Percentiles rank a stretch among this genome's conserved stretches.
phyloP scores from a whole-genome alignment of 2,113 vertebrate genomes.

The Neolamprologus modestus region DNA sequence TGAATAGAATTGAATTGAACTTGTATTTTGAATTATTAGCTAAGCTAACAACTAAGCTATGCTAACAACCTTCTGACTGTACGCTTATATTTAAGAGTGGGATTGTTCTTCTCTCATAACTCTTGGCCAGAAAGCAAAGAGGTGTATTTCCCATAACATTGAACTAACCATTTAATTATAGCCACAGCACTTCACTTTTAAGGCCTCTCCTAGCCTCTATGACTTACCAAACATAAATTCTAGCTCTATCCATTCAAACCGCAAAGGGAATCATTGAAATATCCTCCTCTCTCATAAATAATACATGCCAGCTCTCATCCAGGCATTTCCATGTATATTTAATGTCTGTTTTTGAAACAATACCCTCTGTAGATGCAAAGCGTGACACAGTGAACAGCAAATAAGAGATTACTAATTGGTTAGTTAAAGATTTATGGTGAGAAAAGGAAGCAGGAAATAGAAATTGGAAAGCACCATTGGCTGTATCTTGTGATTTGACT shows the following conservation, averaged over 20 bases:
- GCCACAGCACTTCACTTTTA: background rate
- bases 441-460: conserved; percentile 55
- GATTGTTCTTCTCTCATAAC: background rate
- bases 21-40: background rate
- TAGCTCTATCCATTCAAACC: background rate
- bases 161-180: background rate
- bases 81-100: background rate
- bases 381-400: conserved; percentile 39
- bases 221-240: background rate
- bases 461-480: conserved; percentile 28
- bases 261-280: conserved; percentile 13
- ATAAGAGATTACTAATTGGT: conserved; percentile 55
- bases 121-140: background rate
- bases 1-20: background rate
- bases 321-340: conserved; percentile 56
- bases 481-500: conserved; percentile 30
- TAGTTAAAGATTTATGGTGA: conserved; percentile 57
- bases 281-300: conserved; percentile 42
- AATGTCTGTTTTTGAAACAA: conserved; percentile 56
- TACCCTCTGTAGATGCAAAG: conserved; percentile 39
- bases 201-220: background rate
- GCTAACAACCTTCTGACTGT: background rate
- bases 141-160: background rate
- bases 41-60: background rate
- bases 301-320: conserved; percentile 39